phyloP scores from a whole-genome alignment of 35 echinoderm and acorn worm genomes.

The Eucidaris tribuloides region DNA sequence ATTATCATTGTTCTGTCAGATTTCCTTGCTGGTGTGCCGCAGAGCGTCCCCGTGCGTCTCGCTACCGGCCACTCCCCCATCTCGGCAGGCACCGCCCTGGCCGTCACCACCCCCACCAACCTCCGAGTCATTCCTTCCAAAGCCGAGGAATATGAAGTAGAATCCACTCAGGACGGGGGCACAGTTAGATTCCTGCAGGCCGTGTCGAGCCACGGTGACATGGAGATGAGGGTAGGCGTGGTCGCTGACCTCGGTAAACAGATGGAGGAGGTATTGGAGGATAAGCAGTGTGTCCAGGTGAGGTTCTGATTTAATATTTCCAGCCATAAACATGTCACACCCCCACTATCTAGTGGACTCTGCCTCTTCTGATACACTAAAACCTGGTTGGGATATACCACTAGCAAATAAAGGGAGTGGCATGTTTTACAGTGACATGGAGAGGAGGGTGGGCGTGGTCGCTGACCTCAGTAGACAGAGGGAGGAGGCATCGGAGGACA shows the following conservation, averaged over 20 bases:
- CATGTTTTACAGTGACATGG: background rate
- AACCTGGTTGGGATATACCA: no score
- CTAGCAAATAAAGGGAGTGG: no score
- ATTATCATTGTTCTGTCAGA: slow-evolving; percentile 30
- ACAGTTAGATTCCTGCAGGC: slow-evolving; percentile 30
- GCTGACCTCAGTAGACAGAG: background rate
- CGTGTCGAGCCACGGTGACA: slow-evolving; percentile 34
- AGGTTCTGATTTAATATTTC: no score
- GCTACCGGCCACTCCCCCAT: slow-evolving; percentile 70
- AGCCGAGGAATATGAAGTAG: slow-evolving; percentile 44
- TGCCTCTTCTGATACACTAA: no score
- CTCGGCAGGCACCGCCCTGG: slow-evolving; percentile 44
- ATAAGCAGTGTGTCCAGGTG: slow-evolving; percentile 40
- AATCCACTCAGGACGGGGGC: background rate
- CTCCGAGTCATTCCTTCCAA: slow-evolving; percentile 41
- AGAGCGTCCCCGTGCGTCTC: slow-evolving; percentile 55
- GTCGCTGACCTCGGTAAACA: slow-evolving; percentile 23
- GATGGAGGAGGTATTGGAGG: slow-evolving; percentile 23
- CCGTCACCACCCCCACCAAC: slow-evolving; percentile 40
- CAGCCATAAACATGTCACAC: no score
- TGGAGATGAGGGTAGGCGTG: slow-evolving; percentile 26
- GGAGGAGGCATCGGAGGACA: slow-evolving; percentile 1
- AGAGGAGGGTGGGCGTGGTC: background rate
- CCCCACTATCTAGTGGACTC: no score
- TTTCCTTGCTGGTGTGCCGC: slow-evolving; percentile 73